Conservation (phyloP, 1,140 invertebrate species). For the Anastatus disparis region DNA sequence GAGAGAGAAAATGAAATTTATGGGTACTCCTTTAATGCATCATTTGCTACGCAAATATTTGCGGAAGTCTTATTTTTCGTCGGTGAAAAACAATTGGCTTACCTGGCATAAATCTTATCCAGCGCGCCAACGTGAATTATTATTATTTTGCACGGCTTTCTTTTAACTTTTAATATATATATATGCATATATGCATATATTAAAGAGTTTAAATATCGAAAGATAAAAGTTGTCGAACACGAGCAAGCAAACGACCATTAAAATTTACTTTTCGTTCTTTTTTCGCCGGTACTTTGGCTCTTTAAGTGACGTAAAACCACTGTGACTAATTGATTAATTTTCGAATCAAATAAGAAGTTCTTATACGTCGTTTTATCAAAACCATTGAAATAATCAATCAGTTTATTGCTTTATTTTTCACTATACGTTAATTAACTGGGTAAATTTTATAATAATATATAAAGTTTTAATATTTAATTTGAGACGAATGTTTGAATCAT, state of each 20-base stretch:
- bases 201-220: neutral
- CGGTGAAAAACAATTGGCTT: constrained; percentile 30
- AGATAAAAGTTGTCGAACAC: neutral
- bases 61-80: constrained; percentile 33
- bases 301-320: neutral
- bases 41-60: constrained; percentile 38
- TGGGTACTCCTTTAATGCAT: constrained; percentile 34
- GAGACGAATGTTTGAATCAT: no score
- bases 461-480: no score
- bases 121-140: constrained; percentile 4
- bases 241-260: neutral
- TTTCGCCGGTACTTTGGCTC: neutral
- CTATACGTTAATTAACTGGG: no score
- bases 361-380: no score
- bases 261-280: neutral
- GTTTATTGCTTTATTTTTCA: no score
- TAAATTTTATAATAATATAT: no score
- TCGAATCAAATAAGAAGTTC: no score
- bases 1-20: constrained; percentile 23
- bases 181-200: no score
- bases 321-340: no score
- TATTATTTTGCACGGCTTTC: neutral
- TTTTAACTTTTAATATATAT: no score
- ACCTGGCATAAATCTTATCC: constrained; percentile 18
- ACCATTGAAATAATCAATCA: no score